Evolutionary conservation across 2,797 vertebrate genomes (phyloP), one percentile per base, ranked within the genome.

Genomic region (Melanotaenia pygmaea): DNA sequence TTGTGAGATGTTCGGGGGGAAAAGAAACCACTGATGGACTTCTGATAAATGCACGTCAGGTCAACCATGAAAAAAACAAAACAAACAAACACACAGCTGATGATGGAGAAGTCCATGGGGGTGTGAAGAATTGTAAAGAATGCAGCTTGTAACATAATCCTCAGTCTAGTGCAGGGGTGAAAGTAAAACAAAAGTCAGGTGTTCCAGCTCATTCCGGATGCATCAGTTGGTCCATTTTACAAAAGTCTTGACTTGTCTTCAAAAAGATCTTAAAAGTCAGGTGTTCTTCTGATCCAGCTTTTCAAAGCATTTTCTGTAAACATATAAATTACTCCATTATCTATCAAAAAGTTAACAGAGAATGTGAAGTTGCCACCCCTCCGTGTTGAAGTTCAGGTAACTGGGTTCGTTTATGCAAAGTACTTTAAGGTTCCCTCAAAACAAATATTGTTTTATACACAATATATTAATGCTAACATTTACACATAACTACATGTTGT

Each of bases 111-210:
- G 6, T 1, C 40, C 34, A 32, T 65, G 32, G 26, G 73, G 56
- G n/a, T 53, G 62, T 60, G 60, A 73, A 38, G 32, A 67, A 53
- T 38, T 24, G 11, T 65, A 30, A 77, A 66, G 34, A 56, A 74
- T 38, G 20, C 20, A 26, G 40, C 59, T 61, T 51, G 61, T 69
- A 61, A 74, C 70, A 59, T 74, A 61, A 62, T 24, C 35, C 9
- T 20, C 47, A 24, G 40, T 56, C 38, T 30, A 66, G 50, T 57
- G 60, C 61, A 65, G 65, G 61, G 74, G 70, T 79, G 54, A 69
- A 79, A 74, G 51, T 34, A 67, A 64, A 45, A 64, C 59, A 78
- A 40, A 54, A 16, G 63, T n/a, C 59, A 58, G 45, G 24, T 64
- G 76, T 3, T 50, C 56, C 32, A 38, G 37, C n/a, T 50, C 51